These are phyloP conservation scores for Sphecodes monilicornis DNA, from an alignment of 2,888 invertebrate genomes.

Conservation along the genomic window DNA sequence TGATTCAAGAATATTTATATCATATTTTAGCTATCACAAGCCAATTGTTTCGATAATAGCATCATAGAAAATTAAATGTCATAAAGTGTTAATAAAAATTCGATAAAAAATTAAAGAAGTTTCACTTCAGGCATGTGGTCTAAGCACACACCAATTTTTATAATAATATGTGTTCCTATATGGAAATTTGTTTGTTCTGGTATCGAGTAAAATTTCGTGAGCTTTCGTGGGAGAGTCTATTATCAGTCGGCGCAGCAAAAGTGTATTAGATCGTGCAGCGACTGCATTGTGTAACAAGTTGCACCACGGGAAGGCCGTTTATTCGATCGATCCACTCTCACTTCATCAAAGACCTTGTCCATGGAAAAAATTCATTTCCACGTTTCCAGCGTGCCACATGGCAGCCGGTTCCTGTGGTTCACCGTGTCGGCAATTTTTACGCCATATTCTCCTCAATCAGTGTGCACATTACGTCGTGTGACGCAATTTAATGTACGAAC, in stretches of 20 bases:
- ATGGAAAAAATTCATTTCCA: conserved; percentile 20
- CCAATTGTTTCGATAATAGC: too few species aligned
- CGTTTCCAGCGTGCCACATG: not conserved
- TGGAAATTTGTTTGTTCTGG: not conserved
- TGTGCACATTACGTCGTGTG: not conserved
- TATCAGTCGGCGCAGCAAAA: not conserved
- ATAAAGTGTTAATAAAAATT: too few species aligned
- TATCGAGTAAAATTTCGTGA: not conserved
- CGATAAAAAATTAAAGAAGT: too few species aligned
- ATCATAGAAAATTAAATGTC: too few species aligned
- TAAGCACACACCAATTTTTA: too few species aligned
- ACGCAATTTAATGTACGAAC: not conserved
- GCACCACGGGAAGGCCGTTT: not conserved
- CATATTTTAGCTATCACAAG: too few species aligned
- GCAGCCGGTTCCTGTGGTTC: not conserved
- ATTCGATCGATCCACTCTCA: conserved; percentile 26
- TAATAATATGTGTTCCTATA: too few species aligned
- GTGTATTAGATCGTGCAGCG: not conserved
- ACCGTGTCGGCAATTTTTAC: not conserved
- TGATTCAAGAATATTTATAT: too few species aligned
- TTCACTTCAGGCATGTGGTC: too few species aligned
- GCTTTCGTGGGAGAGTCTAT: not conserved
- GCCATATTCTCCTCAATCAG: not conserved
- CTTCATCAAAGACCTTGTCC: conserved; percentile 24
- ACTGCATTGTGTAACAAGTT: conserved; percentile 29